These are phyloP conservation scores for Bactericera cockerelli DNA, from an alignment of 1,140 invertebrate genomes.

Conservation along the genomic window DNA sequence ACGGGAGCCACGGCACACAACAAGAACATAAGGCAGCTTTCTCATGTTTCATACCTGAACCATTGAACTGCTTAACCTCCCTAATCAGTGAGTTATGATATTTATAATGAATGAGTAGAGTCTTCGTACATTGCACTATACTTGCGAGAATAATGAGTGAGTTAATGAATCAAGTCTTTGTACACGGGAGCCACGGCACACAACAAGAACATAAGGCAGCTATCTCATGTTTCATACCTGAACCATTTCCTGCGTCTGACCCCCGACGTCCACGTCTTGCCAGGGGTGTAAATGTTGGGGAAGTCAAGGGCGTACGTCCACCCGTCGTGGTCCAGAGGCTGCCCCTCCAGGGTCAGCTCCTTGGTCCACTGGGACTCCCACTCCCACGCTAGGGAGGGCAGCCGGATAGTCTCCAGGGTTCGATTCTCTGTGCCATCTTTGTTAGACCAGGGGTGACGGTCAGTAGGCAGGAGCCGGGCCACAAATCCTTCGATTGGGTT, in stretches of 20 bases:
- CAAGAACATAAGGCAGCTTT: too few species aligned
- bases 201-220: too few species aligned
- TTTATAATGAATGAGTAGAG: too few species aligned
- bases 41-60: too few species aligned
- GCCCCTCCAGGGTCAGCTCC: slow-evolving; percentile 70
- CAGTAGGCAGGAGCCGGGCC: slow-evolving; percentile 63
- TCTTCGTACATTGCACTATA: too few species aligned
- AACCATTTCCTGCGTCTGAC: slow-evolving; percentile 80
- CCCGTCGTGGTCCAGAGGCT: slow-evolving; percentile 70
- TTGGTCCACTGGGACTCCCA: slow-evolving; percentile 89
- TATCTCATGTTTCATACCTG: too few species aligned
- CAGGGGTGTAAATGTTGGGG: slow-evolving; percentile 60
- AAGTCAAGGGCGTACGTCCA: slow-evolving; percentile 93
- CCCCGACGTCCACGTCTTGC: slow-evolving; percentile 80
- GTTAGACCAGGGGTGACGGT: slow-evolving; percentile 68
- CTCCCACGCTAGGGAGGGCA: slow-evolving; percentile 83
- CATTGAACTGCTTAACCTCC: too few species aligned
- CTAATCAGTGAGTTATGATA: too few species aligned
- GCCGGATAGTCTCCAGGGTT: slow-evolving; percentile 57
- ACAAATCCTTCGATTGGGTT: slow-evolving; percentile 76
- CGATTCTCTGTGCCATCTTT: slow-evolving; percentile 62
- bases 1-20: too few species aligned
- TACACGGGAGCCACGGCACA: too few species aligned
- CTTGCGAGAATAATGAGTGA: too few species aligned
- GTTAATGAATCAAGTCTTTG: too few species aligned